A percentile compares a stretch with the other conserved stretches of the same genome.
Evolutionary conservation across 2,113 vertebrate genomes (phyloP).

Genomic region (Zeus faber): DNA sequence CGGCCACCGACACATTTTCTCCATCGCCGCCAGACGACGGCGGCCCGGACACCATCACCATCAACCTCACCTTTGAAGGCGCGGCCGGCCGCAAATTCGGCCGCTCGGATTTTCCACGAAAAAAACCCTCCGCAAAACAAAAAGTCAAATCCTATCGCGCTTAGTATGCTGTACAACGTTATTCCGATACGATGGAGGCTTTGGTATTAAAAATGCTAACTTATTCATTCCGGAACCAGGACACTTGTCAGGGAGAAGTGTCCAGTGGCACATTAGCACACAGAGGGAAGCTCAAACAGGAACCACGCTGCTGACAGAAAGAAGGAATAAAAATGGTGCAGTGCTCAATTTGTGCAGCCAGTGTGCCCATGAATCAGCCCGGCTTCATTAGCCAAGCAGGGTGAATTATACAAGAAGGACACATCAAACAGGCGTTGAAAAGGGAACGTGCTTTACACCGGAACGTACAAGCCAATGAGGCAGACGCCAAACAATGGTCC

Average conservation of each 20-base stretch:
- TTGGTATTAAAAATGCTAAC: no score
- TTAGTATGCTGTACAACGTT: no score
- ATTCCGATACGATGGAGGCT: no score
- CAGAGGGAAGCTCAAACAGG: background rate
- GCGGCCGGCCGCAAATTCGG: slow-evolving; percentile 27
- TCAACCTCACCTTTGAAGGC: slow-evolving; percentile 34
- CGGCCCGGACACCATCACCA: slow-evolving; percentile 25
- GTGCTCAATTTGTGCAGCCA: background rate
- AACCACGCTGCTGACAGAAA: background rate
- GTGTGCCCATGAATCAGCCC: no score
- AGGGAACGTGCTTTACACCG: no score
- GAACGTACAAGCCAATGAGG: no score
- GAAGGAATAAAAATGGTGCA: background rate
- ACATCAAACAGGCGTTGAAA: no score
- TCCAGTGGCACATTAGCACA: background rate
- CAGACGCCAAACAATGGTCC: no score
- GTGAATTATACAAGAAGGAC: background rate
- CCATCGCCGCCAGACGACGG: slow-evolving; percentile 53
- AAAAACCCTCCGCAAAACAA: background rate
- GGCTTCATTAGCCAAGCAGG: background rate
- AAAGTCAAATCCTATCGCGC: no score
- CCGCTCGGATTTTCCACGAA: background rate
- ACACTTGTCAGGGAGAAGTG: no score
- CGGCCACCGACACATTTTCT: slow-evolving; percentile 59
- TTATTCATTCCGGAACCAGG: no score